Evolutionary conservation across 2,113 vertebrate species (phyloP), one percentile per base, ranked within the genome.

Genomic region (Lepidothrix coronata): DNA sequence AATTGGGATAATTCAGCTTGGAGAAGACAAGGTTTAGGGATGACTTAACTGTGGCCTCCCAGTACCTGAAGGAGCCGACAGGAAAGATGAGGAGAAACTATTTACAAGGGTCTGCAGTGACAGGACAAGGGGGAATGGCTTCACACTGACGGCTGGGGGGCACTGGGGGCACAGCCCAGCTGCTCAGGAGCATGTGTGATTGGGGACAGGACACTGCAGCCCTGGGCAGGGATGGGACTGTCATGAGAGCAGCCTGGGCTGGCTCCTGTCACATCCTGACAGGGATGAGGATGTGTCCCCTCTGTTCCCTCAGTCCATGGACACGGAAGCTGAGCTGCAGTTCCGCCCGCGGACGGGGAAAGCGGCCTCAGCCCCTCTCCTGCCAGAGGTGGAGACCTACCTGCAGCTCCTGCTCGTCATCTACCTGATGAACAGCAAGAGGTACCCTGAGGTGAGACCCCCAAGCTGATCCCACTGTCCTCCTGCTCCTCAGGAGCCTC

Each of bases 371-470:
- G 97, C 97, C 14, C 99, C 99, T 8, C 98, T 99, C 28, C 95
- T 99, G 81, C 99, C 99, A 2, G 99, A 99, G 93, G 99, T 99
- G 82, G 99, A 99, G 96, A 98, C 99, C 4, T 99, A 99, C 84
- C 98, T 99, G 11, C 99, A 99, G 81, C 98, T 99, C 59, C 99
- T 99, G 31, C 76, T 99, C 31, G 98, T 99, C 95, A 99, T 99
- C 76, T 98, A 99, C 97, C 98, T 99, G 96, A 99, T 99, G 97
- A 99, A 99, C 97, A 99, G 98, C 97, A 99, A 99, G 91, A 98
- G 98, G 71, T 99, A 99, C 96, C 96, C 98, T 0, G 99, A 99
- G 99, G 99, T 99, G 90, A 92, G 97, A 6, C 33, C 52, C 27
- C n/a, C 1, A 28, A n/a, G 30, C 52, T 72, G 41, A 37, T 22